A percentile compares a stretch with the other conserved stretches of the same genome.
These are phyloP conservation scores for Sipha maydis DNA, from an alignment of 2,888 invertebrate genomes.

Conservation along the genomic window DNA sequence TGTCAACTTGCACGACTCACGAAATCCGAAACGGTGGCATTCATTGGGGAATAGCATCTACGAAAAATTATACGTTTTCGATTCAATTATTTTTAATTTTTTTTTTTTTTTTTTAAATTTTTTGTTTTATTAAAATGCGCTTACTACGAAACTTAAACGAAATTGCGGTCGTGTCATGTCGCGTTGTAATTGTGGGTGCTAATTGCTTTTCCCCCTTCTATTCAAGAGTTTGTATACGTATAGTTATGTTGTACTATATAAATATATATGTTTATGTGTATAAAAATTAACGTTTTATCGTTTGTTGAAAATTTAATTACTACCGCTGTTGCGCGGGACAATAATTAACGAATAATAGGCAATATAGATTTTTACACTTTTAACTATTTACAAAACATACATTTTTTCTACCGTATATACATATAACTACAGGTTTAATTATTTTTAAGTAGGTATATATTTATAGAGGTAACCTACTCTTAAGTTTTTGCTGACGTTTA, in stretches of 20 bases:
- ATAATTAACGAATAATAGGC: neutral
- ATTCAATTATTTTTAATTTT: too few relatives aligned
- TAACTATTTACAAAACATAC: conserved; percentile 19
- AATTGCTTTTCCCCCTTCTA: neutral
- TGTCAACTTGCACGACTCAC: neutral
- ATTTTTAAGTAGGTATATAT: conserved; percentile 28
- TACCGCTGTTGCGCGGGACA: neutral
- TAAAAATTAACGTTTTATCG: neutral
- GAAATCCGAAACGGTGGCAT: neutral
- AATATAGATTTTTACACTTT: conserved; percentile 37
- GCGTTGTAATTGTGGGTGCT: neutral
- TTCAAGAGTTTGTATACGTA: neutral
- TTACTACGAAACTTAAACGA: neutral
- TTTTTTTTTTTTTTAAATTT: neutral
- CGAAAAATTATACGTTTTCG: neutral
- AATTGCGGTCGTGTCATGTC: neutral
- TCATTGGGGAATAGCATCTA: neutral
- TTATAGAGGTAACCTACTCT: neutral
- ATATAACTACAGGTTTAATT: neutral
- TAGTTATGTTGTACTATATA: neutral
- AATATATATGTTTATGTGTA: neutral
- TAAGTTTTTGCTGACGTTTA: conserved; percentile 27
- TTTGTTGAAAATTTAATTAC: neutral
- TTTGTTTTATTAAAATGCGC: neutral
- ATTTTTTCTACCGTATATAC: neutral